Base-by-base conservation (phyloP, 2,797 vertebrate species). In the Sebastes nivosus region DNA sequence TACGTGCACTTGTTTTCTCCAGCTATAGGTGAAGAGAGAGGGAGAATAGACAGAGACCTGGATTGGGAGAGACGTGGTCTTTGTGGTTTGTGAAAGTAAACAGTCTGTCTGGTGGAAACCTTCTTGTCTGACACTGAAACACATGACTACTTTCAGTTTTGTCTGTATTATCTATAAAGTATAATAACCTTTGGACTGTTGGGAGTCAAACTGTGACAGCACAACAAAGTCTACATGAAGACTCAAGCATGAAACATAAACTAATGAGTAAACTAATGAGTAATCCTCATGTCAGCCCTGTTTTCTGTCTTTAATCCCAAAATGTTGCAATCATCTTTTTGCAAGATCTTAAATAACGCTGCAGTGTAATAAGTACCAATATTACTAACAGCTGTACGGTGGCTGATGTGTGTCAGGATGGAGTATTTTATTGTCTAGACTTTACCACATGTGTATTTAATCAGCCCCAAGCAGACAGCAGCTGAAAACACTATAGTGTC, bases 41-140 rank as follows among this genome's bases (percentile, higher is more conserved):
- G 50, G 61, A 60, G 52, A 25, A 52, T 7, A 32, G 7, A 32
- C 66, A 60, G 55, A 67, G 71, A 75, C 66, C 59, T 72, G 36
- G 65, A 60, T 9, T 38, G 36, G 29, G 67, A 77, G 73, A 83
- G 66, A 72, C 6, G 10, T 78, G 67, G 77, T 82, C 29, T 74
- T 46, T 70, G 89, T 82, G 84, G 89, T 81, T 25, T 76, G 79
- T 65, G 71, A 93, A 88, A 90, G 79, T 73, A 93, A 90, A 92
- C 88, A 91, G 60, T 75, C 81, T 78, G 91, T 91, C 89, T 89
- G 84, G 73, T 79, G 81, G 84, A 88, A 88, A 91, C 77, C 72
- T 67, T 74, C 80, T 34, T 18, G 82, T 80, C 86, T 82, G 81
- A 75, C 20, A 30, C 63, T 52, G 32, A 76, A 77, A 82, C 25